phyloP scores from a whole-genome alignment of 2,797 vertebrate species.

The Trachops cirrhosus region DNA sequence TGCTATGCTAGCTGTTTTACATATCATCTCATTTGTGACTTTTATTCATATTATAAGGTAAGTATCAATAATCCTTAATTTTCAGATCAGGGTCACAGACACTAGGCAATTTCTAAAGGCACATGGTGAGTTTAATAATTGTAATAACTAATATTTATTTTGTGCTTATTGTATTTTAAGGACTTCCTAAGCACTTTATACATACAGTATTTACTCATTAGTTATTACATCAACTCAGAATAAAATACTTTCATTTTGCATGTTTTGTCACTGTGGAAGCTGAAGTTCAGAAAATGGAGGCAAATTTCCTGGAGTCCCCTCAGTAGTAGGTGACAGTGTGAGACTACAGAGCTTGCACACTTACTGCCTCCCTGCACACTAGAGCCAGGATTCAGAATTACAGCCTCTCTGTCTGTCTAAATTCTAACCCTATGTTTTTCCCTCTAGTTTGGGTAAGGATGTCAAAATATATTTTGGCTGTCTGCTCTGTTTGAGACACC shows the following conservation, averaged over 20 bases:
- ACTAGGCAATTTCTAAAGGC: background rate
- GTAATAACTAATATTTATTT: background rate
- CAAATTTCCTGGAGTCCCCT: background rate
- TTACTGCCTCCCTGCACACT: background rate
- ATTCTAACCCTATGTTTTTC: background rate
- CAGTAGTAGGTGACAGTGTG: background rate
- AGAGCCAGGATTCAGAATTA: background rate
- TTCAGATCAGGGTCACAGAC: background rate
- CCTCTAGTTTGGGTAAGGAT: background rate
- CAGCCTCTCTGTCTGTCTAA: background rate
- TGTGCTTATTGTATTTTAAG: background rate
- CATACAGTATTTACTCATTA: background rate
- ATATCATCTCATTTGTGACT: background rate
- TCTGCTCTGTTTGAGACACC: background rate
- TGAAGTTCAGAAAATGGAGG: background rate
- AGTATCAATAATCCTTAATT: background rate
- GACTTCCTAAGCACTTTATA: background rate
- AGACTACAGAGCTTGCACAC: background rate
- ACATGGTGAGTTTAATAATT: background rate
- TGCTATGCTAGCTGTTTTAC: background rate
- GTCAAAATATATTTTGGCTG: background rate
- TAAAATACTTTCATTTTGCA: background rate
- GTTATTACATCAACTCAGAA: background rate
- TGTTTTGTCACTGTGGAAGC: background rate
- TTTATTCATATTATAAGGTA: background rate